phyloP scores from a whole-genome alignment of 2,888 invertebrate genomes.

The Scelioninae gen. 1 region DNA sequence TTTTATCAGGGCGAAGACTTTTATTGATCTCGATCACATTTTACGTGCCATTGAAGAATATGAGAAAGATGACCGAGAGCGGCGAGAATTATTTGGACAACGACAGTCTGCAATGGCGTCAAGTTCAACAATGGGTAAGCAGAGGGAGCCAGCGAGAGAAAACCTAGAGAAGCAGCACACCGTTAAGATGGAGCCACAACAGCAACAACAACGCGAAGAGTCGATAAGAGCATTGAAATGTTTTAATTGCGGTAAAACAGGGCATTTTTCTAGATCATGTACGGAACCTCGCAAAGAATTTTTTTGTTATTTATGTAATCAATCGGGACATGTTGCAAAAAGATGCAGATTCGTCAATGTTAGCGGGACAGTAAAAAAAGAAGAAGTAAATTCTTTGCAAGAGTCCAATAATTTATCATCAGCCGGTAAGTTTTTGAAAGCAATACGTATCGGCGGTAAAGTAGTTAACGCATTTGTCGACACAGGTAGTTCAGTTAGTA shows the following conservation, averaged over 20 bases:
- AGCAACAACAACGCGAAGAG: neutral
- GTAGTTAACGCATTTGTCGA: neutral
- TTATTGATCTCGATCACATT: conserved; percentile 24
- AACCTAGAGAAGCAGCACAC: neutral
- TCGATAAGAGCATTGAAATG: neutral
- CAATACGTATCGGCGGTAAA: neutral
- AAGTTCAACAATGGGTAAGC: neutral
- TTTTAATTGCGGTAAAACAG: conserved; percentile 12
- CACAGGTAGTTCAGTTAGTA: neutral
- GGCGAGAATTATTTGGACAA: conserved; percentile 8
- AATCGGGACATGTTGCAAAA: conserved; percentile 11
- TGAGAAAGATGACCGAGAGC: conserved; percentile 18
- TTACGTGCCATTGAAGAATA: conserved; percentile 24
- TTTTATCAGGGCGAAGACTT: conserved; percentile 27
- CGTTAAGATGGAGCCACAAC: no score
- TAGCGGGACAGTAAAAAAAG: neutral
- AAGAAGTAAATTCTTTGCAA: neutral
- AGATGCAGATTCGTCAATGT: neutral
- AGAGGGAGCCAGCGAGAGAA: neutral
- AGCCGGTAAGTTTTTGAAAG: neutral
- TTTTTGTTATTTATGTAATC: neutral
- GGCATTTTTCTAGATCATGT: conserved; percentile 14
- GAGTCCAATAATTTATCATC: neutral
- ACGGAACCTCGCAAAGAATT: neutral
- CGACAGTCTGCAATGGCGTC: neutral